A percentile compares a stretch with the other conserved stretches of the same genome.
Evolutionary conservation across 2,113 vertebrate species (phyloP).

Genomic region (Hemicordylus capensis): DNA sequence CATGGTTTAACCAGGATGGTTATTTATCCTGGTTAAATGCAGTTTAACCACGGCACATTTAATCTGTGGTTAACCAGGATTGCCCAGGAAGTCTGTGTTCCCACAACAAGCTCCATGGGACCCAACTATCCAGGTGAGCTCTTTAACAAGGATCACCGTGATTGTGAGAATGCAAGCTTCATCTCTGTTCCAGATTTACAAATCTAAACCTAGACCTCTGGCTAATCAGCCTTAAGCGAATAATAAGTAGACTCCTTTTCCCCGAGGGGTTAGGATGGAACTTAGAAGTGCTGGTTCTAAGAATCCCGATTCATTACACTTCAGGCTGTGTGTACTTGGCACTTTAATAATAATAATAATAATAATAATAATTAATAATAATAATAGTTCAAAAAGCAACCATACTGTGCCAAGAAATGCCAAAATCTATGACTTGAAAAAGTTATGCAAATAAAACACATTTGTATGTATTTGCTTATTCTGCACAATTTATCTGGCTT

Average conservation of each 20-base stretch:
- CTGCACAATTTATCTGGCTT: constrained; percentile 1
- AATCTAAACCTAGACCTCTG: neutral
- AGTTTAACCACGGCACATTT: too few species aligned
- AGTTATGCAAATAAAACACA: neutral
- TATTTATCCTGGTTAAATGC: too few species aligned
- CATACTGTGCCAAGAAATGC: constrained; percentile 24
- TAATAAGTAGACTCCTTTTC: neutral
- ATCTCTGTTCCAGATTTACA: neutral
- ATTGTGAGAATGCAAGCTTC: too few species aligned
- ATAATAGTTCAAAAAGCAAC: neutral
- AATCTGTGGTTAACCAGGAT: too few species aligned
- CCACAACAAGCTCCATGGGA: too few species aligned
- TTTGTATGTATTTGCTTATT: neutral
- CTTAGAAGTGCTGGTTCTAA: neutral
- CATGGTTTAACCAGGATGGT: too few species aligned
- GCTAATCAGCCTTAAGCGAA: neutral
- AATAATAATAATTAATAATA: neutral
- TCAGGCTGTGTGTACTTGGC: neutral
- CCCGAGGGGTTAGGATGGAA: neutral
- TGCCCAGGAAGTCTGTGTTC: too few species aligned
- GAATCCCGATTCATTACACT: neutral
- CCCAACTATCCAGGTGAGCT: too few species aligned
- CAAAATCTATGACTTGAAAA: neutral
- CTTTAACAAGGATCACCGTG: too few species aligned
- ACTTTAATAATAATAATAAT: neutral